Evolutionary conservation across 2,888 invertebrate species (phyloP), one percentile per base, ranked within the genome.

Genomic region (Eurois occulta): DNA sequence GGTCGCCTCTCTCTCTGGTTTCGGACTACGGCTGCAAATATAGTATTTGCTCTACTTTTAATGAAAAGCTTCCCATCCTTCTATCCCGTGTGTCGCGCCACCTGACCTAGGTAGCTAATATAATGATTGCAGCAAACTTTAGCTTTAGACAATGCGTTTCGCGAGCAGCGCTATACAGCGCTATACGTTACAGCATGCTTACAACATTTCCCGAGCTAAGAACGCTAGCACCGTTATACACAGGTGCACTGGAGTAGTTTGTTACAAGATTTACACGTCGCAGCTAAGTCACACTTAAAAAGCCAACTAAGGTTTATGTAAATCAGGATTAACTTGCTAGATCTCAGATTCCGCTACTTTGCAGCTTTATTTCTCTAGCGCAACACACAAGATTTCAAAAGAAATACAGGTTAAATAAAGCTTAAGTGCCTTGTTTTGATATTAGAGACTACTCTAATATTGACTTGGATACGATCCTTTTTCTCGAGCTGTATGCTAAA

Each of bases 91-190:
- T 79, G 81, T 87, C 7, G 8, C 43, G 16, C 11, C 21, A 24
- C 35, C 46, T 85, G 60, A 70, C 66, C 58, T 41, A 48, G 41
- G 55, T 43, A 60, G 73, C 75, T 87, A 87, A 81, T 73, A 48
- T 78, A 68, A 75, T 77, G 68, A 75, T 79, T 76, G 70, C 75
- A 75, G 71, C 68, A 73, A n/a, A n/a, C n/a, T n/a, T n/a, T 64
- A 65, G 81, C n/a, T 65, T 83, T 48, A 78, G 70, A 86, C 74
- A 84, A 81, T 68, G 76, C 81, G 65, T 75, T 66, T 21, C 58
- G 55, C 64, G 48, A 65, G 70, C 71, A 70, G 60, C 28, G 32
- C 58, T 60, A 2, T n/a, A 11, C 55, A 55, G 46, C 35, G 35
- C 35, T 35, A 2, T 35, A 35, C 38, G 32, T 21, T 35, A n/a